Base-by-base conservation (phyloP, 2,797 vertebrate species). In the Naso thynnoides region DNA sequence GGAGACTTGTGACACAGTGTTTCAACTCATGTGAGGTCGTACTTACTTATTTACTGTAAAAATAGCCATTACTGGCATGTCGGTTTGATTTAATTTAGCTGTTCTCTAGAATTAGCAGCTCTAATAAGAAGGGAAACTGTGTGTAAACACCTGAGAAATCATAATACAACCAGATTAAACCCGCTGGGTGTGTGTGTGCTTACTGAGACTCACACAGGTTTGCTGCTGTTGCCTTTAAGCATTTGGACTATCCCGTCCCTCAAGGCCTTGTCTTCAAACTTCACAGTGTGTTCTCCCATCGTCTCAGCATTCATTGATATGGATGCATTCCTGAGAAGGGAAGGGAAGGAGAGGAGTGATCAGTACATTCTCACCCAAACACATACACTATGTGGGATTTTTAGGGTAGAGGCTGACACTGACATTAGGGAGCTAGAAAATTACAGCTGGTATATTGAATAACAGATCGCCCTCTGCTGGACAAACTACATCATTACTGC, bases 291-390 rank as follows among this genome's bases (percentile, higher is more conserved):
- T 80, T 95, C 90, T 69, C 95, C 93, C 8, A 85, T 50, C 0
- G 92, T 86, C 84, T 95, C 94, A 10, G 82, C 87, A 16, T 91
- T 92, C 89, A 92, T 88, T 14, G 93, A 93, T 65, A 96, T 87
- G 27, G 95, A 94, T 0, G 93, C 91, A 47, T 95, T 94, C 85
- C 95, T 96, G 89, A 74, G 42, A 70, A 63, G 69, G 3, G 19
- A 24, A 42, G n/a, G 31, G 42, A 11, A 59, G 19, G 2, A 53
- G 18, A 59, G 21, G 2, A 53, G 18, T 9, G 9, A 24, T 16
- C 13, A 67, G 8, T 21, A 16, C 10, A 16, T n/a, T 23, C 4
- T n/a, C 8, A 54, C 6, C 48, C 31, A 49, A 26, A 52, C 15
- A 71, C 11, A 15, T 7, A 48, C 24, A 42, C 15, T 18, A 39